Conservation (phyloP, 1,140 invertebrate genomes). For the Doryteuthis pealeii region DNA sequence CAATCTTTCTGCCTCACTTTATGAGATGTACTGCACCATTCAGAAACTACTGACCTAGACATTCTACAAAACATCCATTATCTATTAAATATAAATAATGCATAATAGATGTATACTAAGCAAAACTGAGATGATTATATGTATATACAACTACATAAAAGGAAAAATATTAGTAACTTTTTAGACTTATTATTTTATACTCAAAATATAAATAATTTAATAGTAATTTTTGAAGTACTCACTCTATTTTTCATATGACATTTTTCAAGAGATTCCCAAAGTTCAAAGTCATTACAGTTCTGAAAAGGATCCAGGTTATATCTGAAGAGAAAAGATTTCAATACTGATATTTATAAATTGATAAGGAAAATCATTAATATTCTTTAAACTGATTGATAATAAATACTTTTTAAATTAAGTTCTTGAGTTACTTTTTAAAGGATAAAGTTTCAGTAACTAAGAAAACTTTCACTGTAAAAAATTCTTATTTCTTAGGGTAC, state of each 20-base stretch:
- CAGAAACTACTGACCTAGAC: too few relatives aligned
- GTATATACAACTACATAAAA: too few relatives aligned
- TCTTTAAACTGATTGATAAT: neutral
- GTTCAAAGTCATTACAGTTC: slow-evolving; percentile 63
- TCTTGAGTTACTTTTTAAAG: neutral
- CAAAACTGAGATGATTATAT: too few relatives aligned
- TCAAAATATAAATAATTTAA: too few relatives aligned
- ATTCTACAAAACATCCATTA: too few relatives aligned
- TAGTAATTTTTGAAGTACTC: slow-evolving; percentile 28
- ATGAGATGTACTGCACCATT: too few relatives aligned
- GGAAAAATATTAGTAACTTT: too few relatives aligned
- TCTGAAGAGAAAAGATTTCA: slow-evolving; percentile 26
- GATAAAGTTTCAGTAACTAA: neutral
- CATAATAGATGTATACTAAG: too few relatives aligned
- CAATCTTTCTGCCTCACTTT: too few relatives aligned
- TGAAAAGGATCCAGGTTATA: slow-evolving; percentile 71
- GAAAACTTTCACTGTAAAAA: neutral
- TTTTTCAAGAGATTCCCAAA: slow-evolving; percentile 69
- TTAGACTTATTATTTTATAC: too few relatives aligned
- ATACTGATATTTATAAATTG: neutral
- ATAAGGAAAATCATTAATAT: neutral
- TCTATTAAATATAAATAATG: too few relatives aligned
- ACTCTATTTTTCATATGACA: slow-evolving; percentile 66
- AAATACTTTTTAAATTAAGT: neutral
- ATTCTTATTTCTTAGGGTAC: neutral